A percentile compares a stretch with the other conserved stretches of the same genome.
Evolutionary conservation across 2,113 vertebrate genomes (phyloP).

Genomic region (Microtus pennsylvanicus): DNA sequence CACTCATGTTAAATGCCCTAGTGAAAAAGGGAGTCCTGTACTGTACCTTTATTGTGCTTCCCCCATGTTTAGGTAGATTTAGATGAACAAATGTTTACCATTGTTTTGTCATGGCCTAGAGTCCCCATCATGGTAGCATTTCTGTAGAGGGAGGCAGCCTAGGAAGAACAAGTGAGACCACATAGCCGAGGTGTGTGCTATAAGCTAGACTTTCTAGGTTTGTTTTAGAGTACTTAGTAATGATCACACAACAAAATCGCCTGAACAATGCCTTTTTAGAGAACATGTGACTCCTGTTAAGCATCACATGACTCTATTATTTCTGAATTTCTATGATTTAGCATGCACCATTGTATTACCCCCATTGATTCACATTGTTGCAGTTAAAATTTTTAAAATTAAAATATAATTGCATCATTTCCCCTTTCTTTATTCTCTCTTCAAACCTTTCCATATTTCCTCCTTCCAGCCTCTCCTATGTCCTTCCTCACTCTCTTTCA

Average conservation of each 20-base stretch:
- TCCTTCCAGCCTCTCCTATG: not conserved
- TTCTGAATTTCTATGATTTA: not conserved
- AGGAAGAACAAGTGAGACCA: no score
- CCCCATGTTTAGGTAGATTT: not conserved
- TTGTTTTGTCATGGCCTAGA: not conserved
- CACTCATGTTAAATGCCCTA: not conserved
- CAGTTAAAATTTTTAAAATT: not conserved
- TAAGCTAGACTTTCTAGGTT: no score
- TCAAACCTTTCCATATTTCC: not conserved
- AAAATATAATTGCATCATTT: not conserved
- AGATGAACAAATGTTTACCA: not conserved
- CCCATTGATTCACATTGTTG: not conserved
- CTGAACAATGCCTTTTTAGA: not conserved
- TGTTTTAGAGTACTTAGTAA: not conserved
- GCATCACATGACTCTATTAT: not conserved
- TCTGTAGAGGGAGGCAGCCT: not conserved
- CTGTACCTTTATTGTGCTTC: not conserved
- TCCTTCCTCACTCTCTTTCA: not conserved
- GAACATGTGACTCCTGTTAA: not conserved
- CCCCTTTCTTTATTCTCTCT: not conserved
- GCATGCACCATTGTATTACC: not conserved
- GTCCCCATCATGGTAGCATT: not conserved
- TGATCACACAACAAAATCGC: not conserved
- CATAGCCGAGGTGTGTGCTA: not conserved
- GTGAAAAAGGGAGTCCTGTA: no score